These are phyloP conservation scores for Natrix natrix DNA, from an alignment of 2,797 vertebrate genomes.

Conservation along the genomic window DNA sequence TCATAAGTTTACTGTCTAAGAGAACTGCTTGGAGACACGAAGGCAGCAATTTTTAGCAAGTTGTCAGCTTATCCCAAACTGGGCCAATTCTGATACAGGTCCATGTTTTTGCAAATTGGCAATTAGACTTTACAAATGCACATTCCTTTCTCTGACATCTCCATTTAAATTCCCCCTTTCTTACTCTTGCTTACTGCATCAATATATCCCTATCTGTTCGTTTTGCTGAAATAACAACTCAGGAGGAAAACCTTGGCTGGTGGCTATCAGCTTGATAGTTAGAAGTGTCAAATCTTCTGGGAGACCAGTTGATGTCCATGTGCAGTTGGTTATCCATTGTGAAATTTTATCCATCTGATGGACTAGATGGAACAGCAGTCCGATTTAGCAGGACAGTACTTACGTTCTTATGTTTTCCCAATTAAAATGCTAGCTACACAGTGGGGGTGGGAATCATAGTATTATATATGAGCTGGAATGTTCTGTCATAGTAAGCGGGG, in stretches of 20 bases:
- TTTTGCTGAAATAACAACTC: background rate
- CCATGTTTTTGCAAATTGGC: background rate
- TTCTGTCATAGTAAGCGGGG: background rate
- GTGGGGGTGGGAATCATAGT: background rate
- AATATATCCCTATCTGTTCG: background rate
- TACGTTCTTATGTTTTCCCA: background rate
- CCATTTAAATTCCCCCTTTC: background rate
- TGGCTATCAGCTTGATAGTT: background rate
- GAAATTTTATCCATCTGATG: background rate
- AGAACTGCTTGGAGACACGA: background rate
- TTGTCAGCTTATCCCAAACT: background rate
- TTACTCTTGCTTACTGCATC: background rate
- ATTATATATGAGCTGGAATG: background rate
- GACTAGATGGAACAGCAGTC: background rate
- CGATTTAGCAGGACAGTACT: background rate
- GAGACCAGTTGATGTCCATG: background rate
- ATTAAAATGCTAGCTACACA: background rate
- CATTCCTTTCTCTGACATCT: background rate
- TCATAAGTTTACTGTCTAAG: constrained; percentile 28
- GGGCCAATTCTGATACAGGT: background rate
- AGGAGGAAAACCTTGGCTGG: background rate
- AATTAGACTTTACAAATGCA: background rate
- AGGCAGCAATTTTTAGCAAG: constrained; percentile 9
- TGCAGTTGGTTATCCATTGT: background rate
- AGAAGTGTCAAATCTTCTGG: background rate